Conservation (phyloP, 1,140 invertebrate genomes). For the Aporrectodea caliginosa region DNA sequence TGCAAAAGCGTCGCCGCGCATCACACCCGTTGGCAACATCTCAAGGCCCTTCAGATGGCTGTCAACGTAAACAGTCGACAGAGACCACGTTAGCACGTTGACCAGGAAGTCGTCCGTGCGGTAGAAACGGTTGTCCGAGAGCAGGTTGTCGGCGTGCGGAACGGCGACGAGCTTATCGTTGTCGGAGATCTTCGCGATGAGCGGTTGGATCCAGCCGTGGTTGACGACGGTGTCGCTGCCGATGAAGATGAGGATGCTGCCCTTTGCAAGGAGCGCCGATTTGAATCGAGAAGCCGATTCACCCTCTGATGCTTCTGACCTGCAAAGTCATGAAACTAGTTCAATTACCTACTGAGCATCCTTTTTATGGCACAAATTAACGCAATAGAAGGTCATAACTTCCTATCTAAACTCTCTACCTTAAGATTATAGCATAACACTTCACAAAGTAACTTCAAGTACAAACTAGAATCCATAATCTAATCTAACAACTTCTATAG, state of each 20-base stretch:
- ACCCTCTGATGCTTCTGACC: constrained; percentile 28
- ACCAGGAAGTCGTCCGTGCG: constrained; percentile 12
- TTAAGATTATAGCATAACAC: no score
- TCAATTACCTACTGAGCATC: no score
- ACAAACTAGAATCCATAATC: no score
- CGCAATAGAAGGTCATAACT: no score
- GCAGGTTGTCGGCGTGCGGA: constrained; percentile 32
- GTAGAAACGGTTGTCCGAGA: constrained; percentile 27
- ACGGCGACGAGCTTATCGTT: constrained; percentile 15
- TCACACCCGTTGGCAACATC: constrained; percentile 22
- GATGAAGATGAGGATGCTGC: constrained; percentile 29
- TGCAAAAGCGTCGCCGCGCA: constrained; percentile 30
- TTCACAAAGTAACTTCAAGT: no score
- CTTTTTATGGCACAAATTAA: no score
- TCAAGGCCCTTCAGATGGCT: background rate
- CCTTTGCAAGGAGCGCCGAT: constrained; percentile 25
- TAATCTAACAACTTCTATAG: no score
- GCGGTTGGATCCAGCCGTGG: constrained; percentile 31
- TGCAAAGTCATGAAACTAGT: background rate
- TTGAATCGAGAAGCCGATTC: constrained; percentile 20
- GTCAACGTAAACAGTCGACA: constrained; percentile 26
- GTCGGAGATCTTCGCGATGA: constrained; percentile 15
- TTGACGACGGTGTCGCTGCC: constrained; percentile 27
- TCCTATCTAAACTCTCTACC: no score
- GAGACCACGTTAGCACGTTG: constrained; percentile 26